Evolutionary conservation across 2,888 invertebrate species (phyloP), one percentile per base, ranked within the genome.

Genomic region (Galeopsomyia nigrocyanea): DNA sequence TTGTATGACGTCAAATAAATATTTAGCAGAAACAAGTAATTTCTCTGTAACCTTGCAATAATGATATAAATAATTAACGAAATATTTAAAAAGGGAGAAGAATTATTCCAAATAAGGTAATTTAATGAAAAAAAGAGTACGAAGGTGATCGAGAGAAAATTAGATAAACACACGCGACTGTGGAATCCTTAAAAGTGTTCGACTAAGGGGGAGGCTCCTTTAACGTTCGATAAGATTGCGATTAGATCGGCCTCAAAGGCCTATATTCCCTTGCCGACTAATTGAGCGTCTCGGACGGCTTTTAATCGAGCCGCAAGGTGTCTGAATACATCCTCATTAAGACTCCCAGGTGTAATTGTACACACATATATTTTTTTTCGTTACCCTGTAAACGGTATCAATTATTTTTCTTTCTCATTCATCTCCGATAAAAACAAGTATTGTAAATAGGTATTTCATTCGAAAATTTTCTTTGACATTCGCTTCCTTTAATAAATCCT

Each of bases 161-260:
- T 66, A 66, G 66, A 57, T 31, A 57, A 66, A 57, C 57, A 57
- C 57, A 17, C 14, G 14, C 39, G 39, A 39, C 39, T 21, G 39
- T 26, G 26, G 50, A 57, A 57, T 66, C 14, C 57, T 49, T 13
- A 49, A 49, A 66, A 49, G n/a, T 57, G 57, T 22, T 55, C 39
- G 49, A 46, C 16, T 21, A 65, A 16, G 46, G 26, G 46, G 26
- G 26, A 26, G 22, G 55, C 47, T 22, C 13, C 17, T 53, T 17
- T n/a, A 21, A 55, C 22, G 53, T 26, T 50, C 31, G 67, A 68
- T 68, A 68, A 68, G 67, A 53, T 68, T 51, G 39, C 46, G 67
- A 68, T 68, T 68, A 60, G 53, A 68, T 66, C 57, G 31, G 22
- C 14, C 46, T 46, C 51, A 51, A 58, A 53, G 14, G 50, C 22